phyloP scores from a whole-genome alignment of 1,140 invertebrate genomes.

The Zaprionus africanus region DNA sequence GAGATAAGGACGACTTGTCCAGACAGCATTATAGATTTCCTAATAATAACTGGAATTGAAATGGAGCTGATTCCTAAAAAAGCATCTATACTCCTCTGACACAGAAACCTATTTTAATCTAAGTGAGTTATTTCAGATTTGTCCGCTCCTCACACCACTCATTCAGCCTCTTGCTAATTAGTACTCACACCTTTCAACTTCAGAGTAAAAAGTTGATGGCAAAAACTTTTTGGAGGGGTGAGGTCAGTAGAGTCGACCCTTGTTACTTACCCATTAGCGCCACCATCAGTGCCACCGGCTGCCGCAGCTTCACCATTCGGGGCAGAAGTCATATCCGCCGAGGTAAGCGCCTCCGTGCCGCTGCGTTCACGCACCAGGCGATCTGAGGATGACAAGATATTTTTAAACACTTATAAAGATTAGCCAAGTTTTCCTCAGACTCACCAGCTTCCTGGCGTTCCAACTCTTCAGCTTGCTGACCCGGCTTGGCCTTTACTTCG shows the following conservation, averaged over 20 bases:
- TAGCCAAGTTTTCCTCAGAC: slow-evolving; percentile 2
- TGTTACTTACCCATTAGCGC: slow-evolving; percentile 73
- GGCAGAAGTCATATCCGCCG: slow-evolving; percentile 77
- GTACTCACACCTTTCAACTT: not conserved
- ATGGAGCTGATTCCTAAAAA: no score
- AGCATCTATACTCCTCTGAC: not conserved
- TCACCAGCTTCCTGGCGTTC: slow-evolving; percentile 86
- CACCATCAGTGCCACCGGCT: slow-evolving; percentile 40
- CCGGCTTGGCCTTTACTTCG: slow-evolving; percentile 90
- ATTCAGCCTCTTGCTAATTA: slow-evolving; percentile 5
- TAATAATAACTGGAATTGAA: no score
- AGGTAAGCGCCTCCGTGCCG: slow-evolving; percentile 80
- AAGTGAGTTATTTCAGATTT: slow-evolving; percentile 3
- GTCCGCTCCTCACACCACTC: not conserved
- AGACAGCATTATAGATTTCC: no score
- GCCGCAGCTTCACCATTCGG: slow-evolving; percentile 28
- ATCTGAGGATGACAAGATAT: slow-evolving; percentile 50
- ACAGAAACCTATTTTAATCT: not conserved
- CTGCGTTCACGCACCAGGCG: slow-evolving; percentile 79
- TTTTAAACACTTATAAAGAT: not conserved
- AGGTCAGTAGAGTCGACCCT: slow-evolving; percentile 21
- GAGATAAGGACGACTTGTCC: no score
- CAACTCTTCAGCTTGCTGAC: slow-evolving; percentile 91
- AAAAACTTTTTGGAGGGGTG: slow-evolving; percentile 44
- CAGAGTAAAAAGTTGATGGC: slow-evolving; percentile 31